Evolutionary conservation across 2,888 invertebrate genomes (phyloP), one percentile per base, ranked within the genome.

Genomic region (Tetranychus piercei): DNA sequence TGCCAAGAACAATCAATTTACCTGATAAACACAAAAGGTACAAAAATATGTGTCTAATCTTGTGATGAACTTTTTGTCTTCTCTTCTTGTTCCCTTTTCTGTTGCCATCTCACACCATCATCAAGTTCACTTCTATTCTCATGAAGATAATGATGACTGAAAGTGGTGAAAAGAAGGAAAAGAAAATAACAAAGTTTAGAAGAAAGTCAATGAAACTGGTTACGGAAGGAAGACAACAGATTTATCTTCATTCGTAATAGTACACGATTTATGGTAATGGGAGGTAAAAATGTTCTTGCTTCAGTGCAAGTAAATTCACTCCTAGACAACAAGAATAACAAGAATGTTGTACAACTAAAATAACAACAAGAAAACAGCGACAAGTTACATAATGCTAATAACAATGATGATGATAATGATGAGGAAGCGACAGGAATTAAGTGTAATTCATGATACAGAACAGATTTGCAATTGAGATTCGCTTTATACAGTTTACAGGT

Each of bases 221-320:
- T 55, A 55, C 55, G 55, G 55, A 55, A 55, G 55, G 55, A 55
- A 55, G 55, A 55, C 55, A 55, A 55, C 55, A 55, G 55, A 55
- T 55, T 55, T 55, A 55, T 55, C 55, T 55, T 55, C 55, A 55
- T 55, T 55, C 55, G 15, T 55, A 55, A 55, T 55, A 55, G 55
- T 55, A 55, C 11, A 55, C 55, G 15, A 55, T 55, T 55, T 55
- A 55, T 55, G 55, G 55, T 55, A 55, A 55, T 55, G 55, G 55
- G 55, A 55, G 55, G 55, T 55, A 15, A 55, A 55, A 55, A 55
- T 11, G 15, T 11, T 11, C 55, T 55, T 11, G 9, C 15, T 55
- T 15, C 55, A 55, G 11, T 55, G 55, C 3, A 9, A 15, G 55
- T 55, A 55, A 55, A 55, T 55, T 15, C 15, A 55, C 55, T 55